Conservation (phyloP, 2,113 vertebrate species). For the Erythrocebus patas region DNA sequence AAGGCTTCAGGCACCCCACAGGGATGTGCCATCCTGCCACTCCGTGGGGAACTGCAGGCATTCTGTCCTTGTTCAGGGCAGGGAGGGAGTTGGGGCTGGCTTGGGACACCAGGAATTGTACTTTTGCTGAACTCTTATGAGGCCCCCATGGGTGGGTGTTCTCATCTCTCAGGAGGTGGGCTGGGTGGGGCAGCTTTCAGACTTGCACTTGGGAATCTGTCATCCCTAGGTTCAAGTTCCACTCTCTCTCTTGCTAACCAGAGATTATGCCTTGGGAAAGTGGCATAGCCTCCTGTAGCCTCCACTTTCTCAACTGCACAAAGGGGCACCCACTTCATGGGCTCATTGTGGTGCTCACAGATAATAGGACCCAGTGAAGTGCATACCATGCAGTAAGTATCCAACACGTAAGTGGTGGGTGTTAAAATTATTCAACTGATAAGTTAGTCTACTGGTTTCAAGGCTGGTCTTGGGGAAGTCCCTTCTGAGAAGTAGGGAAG, state of each 20-base stretch:
- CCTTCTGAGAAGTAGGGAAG: not conserved
- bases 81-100: not conserved
- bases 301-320: not conserved
- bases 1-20: conserved; percentile 1
- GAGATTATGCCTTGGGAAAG: not conserved
- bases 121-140: not conserved
- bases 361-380: fast-evolving
- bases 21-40: conserved; percentile 25
- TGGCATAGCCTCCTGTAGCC: not conserved
- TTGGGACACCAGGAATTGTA: not conserved
- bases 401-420: fast-evolving
- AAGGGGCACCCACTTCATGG: fast-evolving
- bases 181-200: not conserved
- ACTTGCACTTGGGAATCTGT: not conserved
- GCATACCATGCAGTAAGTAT: fast-evolving
- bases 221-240: not conserved
- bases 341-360: not conserved
- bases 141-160: fast-evolving
- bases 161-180: not conserved
- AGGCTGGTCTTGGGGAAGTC: fast-evolving
- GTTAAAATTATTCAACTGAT: fast-evolving
- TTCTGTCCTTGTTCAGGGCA: not conserved
- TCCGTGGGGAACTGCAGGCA: not conserved
- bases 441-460: not conserved
- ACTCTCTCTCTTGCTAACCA: not conserved